Percentiles rank a stretch among this genome's conserved stretches.
These are phyloP conservation scores for Torymus aiolomorphi DNA, from an alignment of 2,888 invertebrate species.

Conservation along the genomic window DNA sequence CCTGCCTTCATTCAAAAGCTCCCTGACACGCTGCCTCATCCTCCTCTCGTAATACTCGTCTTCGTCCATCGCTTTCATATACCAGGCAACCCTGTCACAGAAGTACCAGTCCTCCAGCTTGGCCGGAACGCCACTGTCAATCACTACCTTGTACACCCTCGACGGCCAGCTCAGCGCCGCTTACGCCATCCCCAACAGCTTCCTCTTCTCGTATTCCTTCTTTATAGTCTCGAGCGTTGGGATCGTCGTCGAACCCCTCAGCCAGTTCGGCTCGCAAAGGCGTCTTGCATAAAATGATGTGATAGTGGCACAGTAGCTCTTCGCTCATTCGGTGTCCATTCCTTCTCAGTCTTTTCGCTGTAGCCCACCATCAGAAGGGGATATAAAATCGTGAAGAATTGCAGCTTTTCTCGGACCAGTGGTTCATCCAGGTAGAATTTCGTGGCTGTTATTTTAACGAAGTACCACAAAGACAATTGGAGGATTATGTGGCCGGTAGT, in stretches of 20 bases:
- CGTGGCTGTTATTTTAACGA: no score
- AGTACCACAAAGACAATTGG: no score
- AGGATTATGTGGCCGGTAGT: no score
- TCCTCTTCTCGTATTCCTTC: slow-evolving; percentile 28
- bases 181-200: slow-evolving; percentile 35
- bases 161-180: slow-evolving; percentile 40
- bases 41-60: slow-evolving; percentile 21
- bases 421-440: no score
- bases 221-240: slow-evolving; percentile 3
- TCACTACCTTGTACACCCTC: background rate
- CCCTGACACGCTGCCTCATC: slow-evolving; percentile 11
- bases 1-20: slow-evolving; percentile 33
- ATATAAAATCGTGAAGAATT: no score
- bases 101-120: slow-evolving; percentile 43
- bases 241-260: background rate
- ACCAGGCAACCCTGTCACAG: slow-evolving; percentile 11
- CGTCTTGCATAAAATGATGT: background rate
- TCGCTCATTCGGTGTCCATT: background rate
- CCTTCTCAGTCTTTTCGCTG: no score
- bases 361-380: no score
- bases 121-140: background rate
- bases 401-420: no score
- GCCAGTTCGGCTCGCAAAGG: background rate
- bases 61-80: slow-evolving; percentile 14
- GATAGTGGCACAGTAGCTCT: slow-evolving; percentile 24